Conservation (phyloP, 2,113 vertebrate species). For the Oryzias curvinotus region DNA sequence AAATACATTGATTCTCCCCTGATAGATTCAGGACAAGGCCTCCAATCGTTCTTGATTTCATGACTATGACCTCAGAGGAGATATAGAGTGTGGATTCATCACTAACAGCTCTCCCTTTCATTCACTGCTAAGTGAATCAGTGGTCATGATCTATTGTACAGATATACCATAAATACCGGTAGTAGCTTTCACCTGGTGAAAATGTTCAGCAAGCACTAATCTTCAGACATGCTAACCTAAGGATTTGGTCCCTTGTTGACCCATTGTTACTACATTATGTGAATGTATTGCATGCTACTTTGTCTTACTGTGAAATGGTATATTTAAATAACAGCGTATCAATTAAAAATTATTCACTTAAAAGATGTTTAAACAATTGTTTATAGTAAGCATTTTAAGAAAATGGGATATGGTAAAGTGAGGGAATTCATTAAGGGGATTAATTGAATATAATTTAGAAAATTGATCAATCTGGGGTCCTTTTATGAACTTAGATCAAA, state of each 20-base stretch:
- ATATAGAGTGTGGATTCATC: slow-evolving; percentile 68
- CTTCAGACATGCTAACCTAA: slow-evolving; percentile 15
- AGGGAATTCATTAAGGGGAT: no score
- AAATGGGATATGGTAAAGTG: no score
- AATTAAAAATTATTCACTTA: no score
- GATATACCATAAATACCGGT: slow-evolving; percentile 49
- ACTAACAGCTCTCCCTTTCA: slow-evolving; percentile 38
- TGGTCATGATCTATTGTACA: slow-evolving; percentile 50
- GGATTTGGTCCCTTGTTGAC: background rate
- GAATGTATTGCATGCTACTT: background rate
- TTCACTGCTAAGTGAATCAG: slow-evolving; percentile 51
- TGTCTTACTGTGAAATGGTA: background rate
- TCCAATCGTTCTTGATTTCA: slow-evolving; percentile 70
- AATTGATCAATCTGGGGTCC: no score
- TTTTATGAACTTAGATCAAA: no score
- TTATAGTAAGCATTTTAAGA: no score
- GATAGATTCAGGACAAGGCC: slow-evolving; percentile 71
- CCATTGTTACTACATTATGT: background rate
- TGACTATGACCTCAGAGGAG: slow-evolving; percentile 66
- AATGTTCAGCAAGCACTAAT: slow-evolving; percentile 30
- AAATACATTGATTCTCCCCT: slow-evolving; percentile 64
- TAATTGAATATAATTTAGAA: no score
- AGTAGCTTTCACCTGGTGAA: slow-evolving; percentile 50
- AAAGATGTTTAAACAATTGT: no score
- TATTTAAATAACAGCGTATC: no score